Conservation (phyloP, 2,888 invertebrate species). For the Acanthoscelides obtectus region DNA sequence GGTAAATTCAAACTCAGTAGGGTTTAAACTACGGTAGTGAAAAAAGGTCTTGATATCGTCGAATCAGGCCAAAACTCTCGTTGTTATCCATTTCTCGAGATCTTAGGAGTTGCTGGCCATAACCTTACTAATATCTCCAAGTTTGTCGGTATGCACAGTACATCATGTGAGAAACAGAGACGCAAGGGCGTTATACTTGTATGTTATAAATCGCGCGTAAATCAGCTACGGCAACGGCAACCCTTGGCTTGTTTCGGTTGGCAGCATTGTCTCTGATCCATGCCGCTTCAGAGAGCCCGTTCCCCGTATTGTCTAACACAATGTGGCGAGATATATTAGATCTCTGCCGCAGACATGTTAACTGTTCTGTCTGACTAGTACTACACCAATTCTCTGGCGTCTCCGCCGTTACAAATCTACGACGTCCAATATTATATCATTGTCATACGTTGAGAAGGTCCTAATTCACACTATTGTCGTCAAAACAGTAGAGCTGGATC, state of each 20-base stretch:
- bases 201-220: background rate
- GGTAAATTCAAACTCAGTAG: too few species aligned
- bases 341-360: slow-evolving; percentile 38
- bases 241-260: background rate
- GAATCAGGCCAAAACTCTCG: too few species aligned
- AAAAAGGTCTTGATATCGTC: too few species aligned
- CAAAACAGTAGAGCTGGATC: too few species aligned
- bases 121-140: too few species aligned
- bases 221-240: background rate
- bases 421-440: too few species aligned
- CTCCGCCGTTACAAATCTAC: background rate
- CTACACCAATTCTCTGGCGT: background rate
- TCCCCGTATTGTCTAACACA: slow-evolving; percentile 35
- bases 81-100: too few species aligned
- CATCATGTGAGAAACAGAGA: background rate
- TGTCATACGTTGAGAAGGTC: too few species aligned
- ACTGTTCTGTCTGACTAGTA: slow-evolving; percentile 27
- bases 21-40: too few species aligned
- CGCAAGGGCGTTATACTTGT: background rate
- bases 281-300: slow-evolving; percentile 18
- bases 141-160: too few species aligned
- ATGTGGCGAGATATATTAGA: slow-evolving; percentile 19
- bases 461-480: too few species aligned
- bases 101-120: too few species aligned
- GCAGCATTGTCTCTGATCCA: background rate